Conservation (phyloP, 2,113 vertebrate species). For the Chamaetylas fuelleborni region DNA sequence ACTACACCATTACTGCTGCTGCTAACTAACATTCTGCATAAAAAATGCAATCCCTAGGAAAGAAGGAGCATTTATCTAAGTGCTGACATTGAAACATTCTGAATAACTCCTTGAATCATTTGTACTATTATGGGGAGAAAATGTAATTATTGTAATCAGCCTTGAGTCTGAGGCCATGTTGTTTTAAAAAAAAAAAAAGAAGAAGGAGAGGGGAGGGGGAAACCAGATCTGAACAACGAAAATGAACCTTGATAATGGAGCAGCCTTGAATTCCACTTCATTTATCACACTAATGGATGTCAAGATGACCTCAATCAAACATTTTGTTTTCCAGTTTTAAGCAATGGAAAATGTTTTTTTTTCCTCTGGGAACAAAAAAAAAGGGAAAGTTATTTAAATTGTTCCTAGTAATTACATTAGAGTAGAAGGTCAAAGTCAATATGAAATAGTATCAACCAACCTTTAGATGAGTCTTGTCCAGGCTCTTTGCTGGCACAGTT, state of each 20-base stretch:
- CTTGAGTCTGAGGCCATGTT: conserved; percentile 73
- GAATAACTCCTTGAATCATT: conserved; percentile 72
- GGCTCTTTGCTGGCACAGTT: conserved; percentile 25
- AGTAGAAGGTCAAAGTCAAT: conserved; percentile 78
- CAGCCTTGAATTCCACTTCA: conserved; percentile 80
- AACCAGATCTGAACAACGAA: conserved; percentile 69
- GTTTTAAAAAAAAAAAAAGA: neutral
- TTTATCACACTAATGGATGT: conserved; percentile 82
- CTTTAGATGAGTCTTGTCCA: conserved; percentile 54
- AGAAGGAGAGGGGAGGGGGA: neutral
- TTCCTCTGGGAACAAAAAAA: neutral
- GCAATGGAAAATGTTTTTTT: conserved; percentile 52
- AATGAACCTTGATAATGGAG: conserved; percentile 77
- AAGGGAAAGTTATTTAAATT: conserved; percentile 83
- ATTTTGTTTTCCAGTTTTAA: conserved; percentile 79
- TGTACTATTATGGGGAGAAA: conserved; percentile 72
- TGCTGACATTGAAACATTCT: conserved; percentile 73
- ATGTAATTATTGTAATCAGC: conserved; percentile 78
- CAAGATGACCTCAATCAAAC: conserved; percentile 88
- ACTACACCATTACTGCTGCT: conserved; percentile 44
- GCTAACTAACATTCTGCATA: conserved; percentile 69
- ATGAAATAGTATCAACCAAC: conserved; percentile 59
- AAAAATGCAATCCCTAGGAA: conserved; percentile 65
- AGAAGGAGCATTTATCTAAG: conserved; percentile 71
- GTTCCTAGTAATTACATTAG: conserved; percentile 83